Percentiles rank a stretch among this genome's conserved stretches.
Conservation (phyloP, 2,888 invertebrate species). For the Macaria notata region DNA sequence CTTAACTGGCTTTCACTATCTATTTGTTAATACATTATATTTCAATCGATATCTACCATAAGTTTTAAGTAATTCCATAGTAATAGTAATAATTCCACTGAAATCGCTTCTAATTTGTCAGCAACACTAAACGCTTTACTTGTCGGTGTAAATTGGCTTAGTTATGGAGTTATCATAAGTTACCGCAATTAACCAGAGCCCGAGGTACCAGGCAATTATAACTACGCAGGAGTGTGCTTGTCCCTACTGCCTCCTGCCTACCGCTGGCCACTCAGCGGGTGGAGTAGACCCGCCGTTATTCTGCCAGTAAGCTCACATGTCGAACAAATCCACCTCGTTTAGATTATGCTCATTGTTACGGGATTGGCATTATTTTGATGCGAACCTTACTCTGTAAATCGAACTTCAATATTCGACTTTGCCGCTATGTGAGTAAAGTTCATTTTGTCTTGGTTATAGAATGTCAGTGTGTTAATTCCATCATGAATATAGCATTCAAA, state of each 20-base stretch:
- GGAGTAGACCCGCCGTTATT: slow-evolving; percentile 36
- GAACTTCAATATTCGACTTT: slow-evolving; percentile 11
- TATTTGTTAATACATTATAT: no score
- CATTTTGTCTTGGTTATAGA: slow-evolving; percentile 1
- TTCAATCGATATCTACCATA: no score
- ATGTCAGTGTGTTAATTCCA: slow-evolving; percentile 7
- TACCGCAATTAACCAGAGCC: no score
- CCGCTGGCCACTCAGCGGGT: slow-evolving; percentile 39
- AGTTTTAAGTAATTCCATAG: no score
- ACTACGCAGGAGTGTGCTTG: slow-evolving; percentile 10
- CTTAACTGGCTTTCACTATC: no score
- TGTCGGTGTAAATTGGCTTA: no score
- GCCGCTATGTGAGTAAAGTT: neutral
- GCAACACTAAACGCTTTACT: neutral
- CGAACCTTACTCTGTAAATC: slow-evolving; percentile 17
- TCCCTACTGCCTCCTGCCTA: slow-evolving; percentile 13
- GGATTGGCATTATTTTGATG: slow-evolving; percentile 34
- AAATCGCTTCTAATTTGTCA: no score
- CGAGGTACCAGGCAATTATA: slow-evolving; percentile 10
- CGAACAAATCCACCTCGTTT: slow-evolving; percentile 58
- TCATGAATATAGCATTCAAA: slow-evolving; percentile 16
- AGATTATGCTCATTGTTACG: slow-evolving; percentile 65
- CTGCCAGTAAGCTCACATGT: slow-evolving; percentile 43
- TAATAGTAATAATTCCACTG: no score
- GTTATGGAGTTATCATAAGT: no score